Evolutionary conservation across 2,113 vertebrate genomes (phyloP), one percentile per base, ranked within the genome.

Genomic region (Seriola rivoliana): DNA sequence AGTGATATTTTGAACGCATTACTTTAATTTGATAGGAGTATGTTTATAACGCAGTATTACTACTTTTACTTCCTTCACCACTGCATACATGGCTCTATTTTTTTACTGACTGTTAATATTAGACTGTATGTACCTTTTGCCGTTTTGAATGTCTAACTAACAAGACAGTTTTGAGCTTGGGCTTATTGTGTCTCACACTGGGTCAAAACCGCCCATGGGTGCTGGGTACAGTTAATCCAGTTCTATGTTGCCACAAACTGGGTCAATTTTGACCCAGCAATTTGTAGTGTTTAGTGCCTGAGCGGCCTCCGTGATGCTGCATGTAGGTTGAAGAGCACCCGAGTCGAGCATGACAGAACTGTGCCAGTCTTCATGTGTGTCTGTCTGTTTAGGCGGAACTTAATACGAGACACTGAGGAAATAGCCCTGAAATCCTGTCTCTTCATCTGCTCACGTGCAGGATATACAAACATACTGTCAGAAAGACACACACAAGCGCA

Each of bases 391-490:
- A 48, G 23, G 13, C 67, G 80, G 42, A 88, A 85, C 75, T 69
- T 58, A 71, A 87, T 74, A 63, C 6, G 29, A 62, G 12, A 66
- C 66, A 58, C 77, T 82, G 71, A 79, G 59, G 44, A 80, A 86
- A 84, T 60, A 82, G 67, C 66, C 66, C 70, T 62, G 65, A 85
- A 82, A 88, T 80, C 67, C 14, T 46, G 74, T 71, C 48, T 59
- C 65, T 80, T 67, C 50, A 70, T 78, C 23, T 74, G 59, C 36
- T 82, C 81, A 71, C 69, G 42, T 78, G 75, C 83, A 65, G 71
- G 72, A 84, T 78, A 71, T 60, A 82, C 68, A 89, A 75, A 84
- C 73, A 67, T 36, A 70, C 40, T 38, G 40, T 70, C 71, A 81
- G 54, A 73, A 23, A 58, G 17, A 77, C 71, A 32, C 66, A 66